Evolutionary conservation across 2,797 vertebrate genomes (phyloP), one percentile per base, ranked within the genome.

Genomic region (Phaenicophaeus curvirostris): DNA sequence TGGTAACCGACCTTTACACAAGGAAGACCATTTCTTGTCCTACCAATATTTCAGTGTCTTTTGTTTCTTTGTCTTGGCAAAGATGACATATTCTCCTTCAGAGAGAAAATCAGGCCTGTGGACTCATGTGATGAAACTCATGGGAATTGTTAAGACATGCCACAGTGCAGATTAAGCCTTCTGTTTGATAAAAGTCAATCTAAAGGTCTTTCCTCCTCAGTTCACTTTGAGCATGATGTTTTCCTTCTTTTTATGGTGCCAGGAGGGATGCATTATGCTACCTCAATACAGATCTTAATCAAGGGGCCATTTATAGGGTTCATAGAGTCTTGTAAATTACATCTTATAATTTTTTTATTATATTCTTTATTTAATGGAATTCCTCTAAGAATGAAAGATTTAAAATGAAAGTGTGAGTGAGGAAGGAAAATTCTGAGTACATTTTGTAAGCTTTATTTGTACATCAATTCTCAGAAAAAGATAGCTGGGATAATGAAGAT

Each of bases 161-260:
- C 74, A 89, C 27, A 19, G 6, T 27, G 33, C 16, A 77, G 61
- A 90, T 92, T 79, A 88, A 91, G 44, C 37, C 16, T 93, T 73
- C 69, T 63, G 28, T 61, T 87, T 94, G 71, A 86, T 74, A 91
- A 85, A 95, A 95, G 71, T 93, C 63, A 92, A 19, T 85, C 51
- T 79, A 94, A 94, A 94, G 44, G 51, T 81, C 83, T 89, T 84
- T 17, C 9, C 35, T 53, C 23, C 35, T 91, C 51, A 44, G 23
- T 63, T 69, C 31, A 59, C 8, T 91, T 87, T 62, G 24, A 1
- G 3, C 31, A 33, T 67, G 31, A 72, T 35, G 7, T 57, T 89
- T 75, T 84, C 19, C 13, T 30, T 69, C 28, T 41, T 88, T 88
- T 91, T 66, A 37, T 76, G 35, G 20, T 48, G 16, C 18, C 63